Conservation (phyloP, 2,888 invertebrate genomes). For the Lasioglossum calceatum region DNA sequence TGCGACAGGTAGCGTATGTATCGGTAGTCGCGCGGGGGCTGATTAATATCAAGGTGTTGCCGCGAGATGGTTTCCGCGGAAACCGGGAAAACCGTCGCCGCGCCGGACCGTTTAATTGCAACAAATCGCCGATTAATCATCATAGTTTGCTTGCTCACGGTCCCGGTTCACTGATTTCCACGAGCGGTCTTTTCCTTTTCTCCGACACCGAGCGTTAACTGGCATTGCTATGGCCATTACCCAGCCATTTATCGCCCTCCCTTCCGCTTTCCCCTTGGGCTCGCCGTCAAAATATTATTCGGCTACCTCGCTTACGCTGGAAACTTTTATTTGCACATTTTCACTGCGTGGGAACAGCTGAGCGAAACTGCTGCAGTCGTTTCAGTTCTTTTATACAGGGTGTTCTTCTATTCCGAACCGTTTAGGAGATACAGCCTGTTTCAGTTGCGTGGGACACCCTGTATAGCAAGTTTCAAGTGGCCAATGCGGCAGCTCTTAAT, state of each 20-base stretch:
- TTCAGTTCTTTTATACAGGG: no score
- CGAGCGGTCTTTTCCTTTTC: not conserved
- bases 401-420: no score
- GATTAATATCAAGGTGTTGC: conserved; percentile 31
- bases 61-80: conserved; percentile 34
- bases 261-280: not conserved
- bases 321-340: not conserved
- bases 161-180: conserved; percentile 8
- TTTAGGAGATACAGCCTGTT: no score
- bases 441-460: no score
- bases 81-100: conserved; percentile 42
- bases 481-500: no score
- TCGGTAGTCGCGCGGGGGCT: not conserved
- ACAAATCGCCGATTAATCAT: conserved; percentile 37
- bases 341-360: not conserved
- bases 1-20: conserved; percentile 18
- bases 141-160: not conserved
- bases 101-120: conserved; percentile 38
- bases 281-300: conserved; percentile 6
- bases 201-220: not conserved
- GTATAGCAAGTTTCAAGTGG: no score
- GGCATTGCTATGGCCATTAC: not conserved
- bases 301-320: not conserved
- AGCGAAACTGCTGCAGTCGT: no score
- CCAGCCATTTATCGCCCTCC: conserved; percentile 17